Conservation (phyloP, 2,113 vertebrate species). For the Eubucco bourcierii region DNA sequence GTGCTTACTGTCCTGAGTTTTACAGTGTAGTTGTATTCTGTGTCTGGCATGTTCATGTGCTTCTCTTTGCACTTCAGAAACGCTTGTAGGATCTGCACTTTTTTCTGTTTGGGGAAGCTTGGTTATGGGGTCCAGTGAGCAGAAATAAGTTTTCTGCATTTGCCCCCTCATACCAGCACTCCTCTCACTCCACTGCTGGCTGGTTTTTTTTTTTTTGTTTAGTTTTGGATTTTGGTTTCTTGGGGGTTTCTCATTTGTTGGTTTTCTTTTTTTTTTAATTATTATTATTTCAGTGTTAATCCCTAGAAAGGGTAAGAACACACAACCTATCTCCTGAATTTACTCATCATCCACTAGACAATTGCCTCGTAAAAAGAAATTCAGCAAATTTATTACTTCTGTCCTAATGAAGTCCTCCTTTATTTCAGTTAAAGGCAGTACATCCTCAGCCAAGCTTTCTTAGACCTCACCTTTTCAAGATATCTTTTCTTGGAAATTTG, state of each 20-base stretch:
- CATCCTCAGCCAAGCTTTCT: background rate
- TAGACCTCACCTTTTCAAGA: slow-evolving; percentile 11
- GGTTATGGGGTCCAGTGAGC: background rate
- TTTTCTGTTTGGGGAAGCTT: background rate
- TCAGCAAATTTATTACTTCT: background rate
- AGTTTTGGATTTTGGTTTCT: too few species aligned
- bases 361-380: background rate
- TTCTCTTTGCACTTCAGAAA: background rate
- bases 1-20: background rate
- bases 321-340: background rate
- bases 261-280: background rate
- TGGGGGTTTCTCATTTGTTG: too few species aligned
- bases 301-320: background rate
- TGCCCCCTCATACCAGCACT: background rate
- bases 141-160: background rate
- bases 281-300: background rate
- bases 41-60: background rate
- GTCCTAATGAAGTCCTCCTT: background rate
- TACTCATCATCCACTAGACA: background rate
- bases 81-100: background rate
- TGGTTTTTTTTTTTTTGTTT: too few species aligned
- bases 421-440: background rate
- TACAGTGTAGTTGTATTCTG: background rate
- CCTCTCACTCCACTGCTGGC: background rate
- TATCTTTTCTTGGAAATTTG: background rate